phyloP scores from a whole-genome alignment of 2,888 invertebrate genomes.

The Nymphalis polychloros region DNA sequence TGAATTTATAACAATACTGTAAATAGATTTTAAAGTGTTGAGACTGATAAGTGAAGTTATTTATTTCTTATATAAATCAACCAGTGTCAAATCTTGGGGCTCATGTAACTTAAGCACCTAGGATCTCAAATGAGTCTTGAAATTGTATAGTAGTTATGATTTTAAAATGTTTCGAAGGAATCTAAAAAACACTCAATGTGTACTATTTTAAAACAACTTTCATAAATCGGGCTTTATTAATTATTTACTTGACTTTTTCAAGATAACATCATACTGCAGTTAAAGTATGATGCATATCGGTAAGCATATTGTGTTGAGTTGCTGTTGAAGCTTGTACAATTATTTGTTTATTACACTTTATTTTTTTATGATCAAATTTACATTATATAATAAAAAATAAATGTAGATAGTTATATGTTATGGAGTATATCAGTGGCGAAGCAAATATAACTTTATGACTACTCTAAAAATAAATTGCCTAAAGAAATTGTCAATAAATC shows the following conservation, averaged over 20 bases:
- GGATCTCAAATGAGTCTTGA: conserved; percentile 60
- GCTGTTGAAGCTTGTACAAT: conserved; percentile 17
- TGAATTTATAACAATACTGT: conserved; percentile 73
- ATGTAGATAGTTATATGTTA: conserved; percentile 19
- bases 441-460: conserved; percentile 3
- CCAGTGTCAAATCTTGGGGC: conserved; percentile 75
- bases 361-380: conserved; percentile 28
- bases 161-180: conserved; percentile 11
- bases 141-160: conserved; percentile 48
- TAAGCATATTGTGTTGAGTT: conserved; percentile 10
- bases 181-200: conserved; percentile 21
- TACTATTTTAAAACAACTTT: conserved; percentile 22
- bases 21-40: conserved; percentile 78
- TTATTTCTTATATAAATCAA: conserved; percentile 77
- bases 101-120: conserved; percentile 49
- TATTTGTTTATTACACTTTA: conserved; percentile 19
- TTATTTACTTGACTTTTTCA: conserved; percentile 40
- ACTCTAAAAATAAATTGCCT: conserved; percentile 13
- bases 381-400: conserved; percentile 25
- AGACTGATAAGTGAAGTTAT: conserved; percentile 80
- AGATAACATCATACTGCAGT: conserved; percentile 18
- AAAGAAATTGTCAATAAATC: conserved; percentile 44
- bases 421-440: conserved; percentile 1
- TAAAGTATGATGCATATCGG: conserved; percentile 14
- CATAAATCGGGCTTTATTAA: conserved; percentile 46